phyloP scores from a whole-genome alignment of 2,797 vertebrate genomes.

The Arrhamphus sclerolepis region DNA sequence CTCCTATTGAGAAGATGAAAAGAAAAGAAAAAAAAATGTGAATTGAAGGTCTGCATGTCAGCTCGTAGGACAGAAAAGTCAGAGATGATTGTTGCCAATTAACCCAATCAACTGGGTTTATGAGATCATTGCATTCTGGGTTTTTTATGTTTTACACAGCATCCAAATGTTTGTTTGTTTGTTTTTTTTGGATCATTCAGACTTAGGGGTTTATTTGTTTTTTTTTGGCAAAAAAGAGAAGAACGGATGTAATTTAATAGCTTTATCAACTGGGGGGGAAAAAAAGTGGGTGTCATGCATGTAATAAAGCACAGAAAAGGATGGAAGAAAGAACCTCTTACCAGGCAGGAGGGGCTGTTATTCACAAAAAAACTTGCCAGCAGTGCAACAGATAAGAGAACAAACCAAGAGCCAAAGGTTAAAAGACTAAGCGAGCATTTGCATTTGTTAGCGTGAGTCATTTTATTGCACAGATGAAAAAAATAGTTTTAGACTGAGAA shows the following conservation, averaged over 20 bases:
- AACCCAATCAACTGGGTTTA: too few relatives aligned
- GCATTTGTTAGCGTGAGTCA: constrained; percentile 8
- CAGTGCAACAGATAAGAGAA: constrained; percentile 68
- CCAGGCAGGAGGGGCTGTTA: constrained; percentile 68
- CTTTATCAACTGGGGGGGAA: not conserved
- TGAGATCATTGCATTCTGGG: too few relatives aligned
- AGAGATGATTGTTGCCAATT: too few relatives aligned
- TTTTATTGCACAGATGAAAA: constrained; percentile 4
- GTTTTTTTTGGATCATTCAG: too few relatives aligned
- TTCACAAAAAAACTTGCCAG: constrained; percentile 70
- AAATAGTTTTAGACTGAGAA: constrained; percentile 11
- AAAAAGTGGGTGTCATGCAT: constrained; percentile 18
- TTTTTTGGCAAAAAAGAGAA: not conserved
- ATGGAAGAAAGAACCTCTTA: constrained; percentile 63
- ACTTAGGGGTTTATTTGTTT: not conserved
- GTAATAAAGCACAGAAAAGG: constrained; percentile 16
- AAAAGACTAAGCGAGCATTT: constrained; percentile 67
- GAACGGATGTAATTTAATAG: too few relatives aligned
- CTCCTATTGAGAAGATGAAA: constrained; percentile 86
- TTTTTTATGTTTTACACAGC: too few relatives aligned
- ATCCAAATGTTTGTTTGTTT: too few relatives aligned
- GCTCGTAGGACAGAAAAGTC: too few relatives aligned
- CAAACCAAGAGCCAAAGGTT: constrained; percentile 82
- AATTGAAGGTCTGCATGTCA: too few relatives aligned
- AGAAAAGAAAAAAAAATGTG: too few relatives aligned